These are phyloP conservation scores for Agrilus mali DNA, from an alignment of 2,888 invertebrate species.

Conservation along the genomic window DNA sequence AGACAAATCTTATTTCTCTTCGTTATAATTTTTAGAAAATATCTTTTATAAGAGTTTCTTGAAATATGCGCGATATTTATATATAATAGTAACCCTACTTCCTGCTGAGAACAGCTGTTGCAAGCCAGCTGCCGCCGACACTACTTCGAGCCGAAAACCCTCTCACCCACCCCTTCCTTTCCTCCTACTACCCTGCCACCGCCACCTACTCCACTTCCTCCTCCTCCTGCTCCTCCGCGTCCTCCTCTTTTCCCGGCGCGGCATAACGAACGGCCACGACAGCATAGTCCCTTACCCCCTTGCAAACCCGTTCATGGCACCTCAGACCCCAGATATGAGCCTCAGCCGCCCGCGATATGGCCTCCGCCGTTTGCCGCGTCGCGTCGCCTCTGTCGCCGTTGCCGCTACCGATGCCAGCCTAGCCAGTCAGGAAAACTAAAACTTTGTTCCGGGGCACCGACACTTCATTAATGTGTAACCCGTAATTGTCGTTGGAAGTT, in stretches of 20 bases:
- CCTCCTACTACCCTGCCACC: no score
- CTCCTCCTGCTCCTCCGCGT: not conserved
- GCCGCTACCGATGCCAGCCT: slow-evolving; percentile 1
- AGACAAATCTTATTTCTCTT: not conserved
- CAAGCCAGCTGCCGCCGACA: slow-evolving; percentile 20
- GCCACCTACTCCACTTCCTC: no score
- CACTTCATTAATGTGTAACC: no score
- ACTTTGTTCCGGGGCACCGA: no score
- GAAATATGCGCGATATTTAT: slow-evolving; percentile 16
- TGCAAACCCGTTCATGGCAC: slow-evolving; percentile 14
- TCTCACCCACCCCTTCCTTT: no score
- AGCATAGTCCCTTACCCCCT: slow-evolving; percentile 4
- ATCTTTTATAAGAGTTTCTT: slow-evolving; percentile 2
- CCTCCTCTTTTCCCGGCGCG: no score
- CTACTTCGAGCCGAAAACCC: slow-evolving; percentile 14
- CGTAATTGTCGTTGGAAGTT: no score
- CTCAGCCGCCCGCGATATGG: slow-evolving; percentile 16
- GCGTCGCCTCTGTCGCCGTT: slow-evolving; percentile 3
- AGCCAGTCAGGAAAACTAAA: not conserved
- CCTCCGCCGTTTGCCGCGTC: slow-evolving; percentile 8
- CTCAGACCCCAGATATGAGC: slow-evolving; percentile 19
- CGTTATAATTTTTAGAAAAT: slow-evolving; percentile 1
- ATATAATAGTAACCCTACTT: slow-evolving; percentile 18
- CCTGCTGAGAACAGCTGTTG: slow-evolving; percentile 21
- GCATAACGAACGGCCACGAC: no score